These are phyloP conservation scores for Coturnix japonica DNA, from an alignment of 2,113 vertebrate genomes.

Conservation along the genomic window DNA sequence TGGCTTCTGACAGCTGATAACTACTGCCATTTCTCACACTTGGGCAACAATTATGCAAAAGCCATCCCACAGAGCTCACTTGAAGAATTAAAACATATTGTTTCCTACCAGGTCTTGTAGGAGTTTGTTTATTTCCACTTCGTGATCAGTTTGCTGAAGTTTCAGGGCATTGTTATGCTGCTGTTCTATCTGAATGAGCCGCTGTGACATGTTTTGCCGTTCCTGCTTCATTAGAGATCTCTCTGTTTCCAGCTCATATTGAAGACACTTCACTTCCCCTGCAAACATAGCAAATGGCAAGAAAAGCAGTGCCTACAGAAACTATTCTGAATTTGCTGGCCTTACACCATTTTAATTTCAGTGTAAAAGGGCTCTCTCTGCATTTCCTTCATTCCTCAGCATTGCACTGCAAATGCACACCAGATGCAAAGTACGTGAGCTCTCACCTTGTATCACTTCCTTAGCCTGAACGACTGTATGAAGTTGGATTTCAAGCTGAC, in stretches of 20 bases:
- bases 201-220: neutral
- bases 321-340: neutral
- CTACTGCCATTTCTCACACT: neutral
- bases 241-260: conserved; percentile 75
- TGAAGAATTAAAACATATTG: neutral
- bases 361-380: neutral
- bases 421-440: neutral
- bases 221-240: conserved; percentile 56
- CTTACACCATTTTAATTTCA: neutral
- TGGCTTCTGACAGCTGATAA: neutral
- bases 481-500: conserved; percentile 81
- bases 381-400: neutral
- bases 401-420: neutral
- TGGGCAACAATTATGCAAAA: neutral
- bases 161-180: conserved; percentile 14
- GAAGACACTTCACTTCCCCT: conserved; percentile 86
- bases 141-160: conserved; percentile 24
- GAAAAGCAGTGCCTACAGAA: neutral
- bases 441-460: conserved; percentile 82
- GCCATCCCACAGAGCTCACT: neutral
- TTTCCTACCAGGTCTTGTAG: conserved; percentile 67
- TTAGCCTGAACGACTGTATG: conserved; percentile 81
- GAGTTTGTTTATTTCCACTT: conserved; percentile 43
- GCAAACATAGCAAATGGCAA: neutral
- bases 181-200: conserved; percentile 44